Percentiles rank a stretch among this genome's conserved stretches.
These are phyloP conservation scores for Pterostichus madidus DNA, from an alignment of 2,888 invertebrate species.

Conservation along the genomic window DNA sequence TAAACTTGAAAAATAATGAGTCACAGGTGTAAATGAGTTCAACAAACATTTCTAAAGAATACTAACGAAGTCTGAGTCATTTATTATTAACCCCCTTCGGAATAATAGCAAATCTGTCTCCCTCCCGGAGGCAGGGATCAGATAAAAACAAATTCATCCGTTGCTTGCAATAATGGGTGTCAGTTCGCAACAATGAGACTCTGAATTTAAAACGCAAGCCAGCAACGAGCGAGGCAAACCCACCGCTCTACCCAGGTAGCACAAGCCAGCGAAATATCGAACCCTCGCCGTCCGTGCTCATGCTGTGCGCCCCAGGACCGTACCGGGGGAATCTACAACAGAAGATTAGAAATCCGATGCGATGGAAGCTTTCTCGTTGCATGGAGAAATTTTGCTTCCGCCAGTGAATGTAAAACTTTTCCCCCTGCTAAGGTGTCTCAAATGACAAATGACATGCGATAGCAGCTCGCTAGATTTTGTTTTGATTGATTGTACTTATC, in stretches of 20 bases:
- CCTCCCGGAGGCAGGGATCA: neutral
- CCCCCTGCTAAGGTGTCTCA: neutral
- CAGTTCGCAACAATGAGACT: neutral
- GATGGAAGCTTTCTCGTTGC: constrained; percentile 15
- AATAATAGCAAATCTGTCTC: too few species aligned
- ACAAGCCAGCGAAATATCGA: constrained; percentile 4
- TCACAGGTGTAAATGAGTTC: too few species aligned
- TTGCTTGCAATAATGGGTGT: constrained; percentile 11
- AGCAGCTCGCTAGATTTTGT: neutral
- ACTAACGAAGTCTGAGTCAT: too few species aligned
- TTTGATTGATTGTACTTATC: constrained; percentile 16
- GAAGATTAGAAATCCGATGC: constrained; percentile 21
- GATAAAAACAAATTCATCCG: neutral
- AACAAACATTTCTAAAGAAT: too few species aligned
- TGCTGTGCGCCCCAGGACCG: constrained; percentile 15
- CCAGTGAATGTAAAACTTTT: constrained; percentile 14
- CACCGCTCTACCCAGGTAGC: constrained; percentile 3
- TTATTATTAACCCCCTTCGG: too few species aligned
- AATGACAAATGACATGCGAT: neutral
- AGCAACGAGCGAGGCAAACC: too few species aligned
- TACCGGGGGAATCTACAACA: neutral
- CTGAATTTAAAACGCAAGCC: too few species aligned
- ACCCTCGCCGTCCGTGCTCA: constrained; percentile 2
- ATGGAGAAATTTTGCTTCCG: constrained; percentile 19
- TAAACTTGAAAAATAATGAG: too few species aligned